phyloP scores from a whole-genome alignment of 2,888 invertebrate genomes.

The Sialis fuliginosa region DNA sequence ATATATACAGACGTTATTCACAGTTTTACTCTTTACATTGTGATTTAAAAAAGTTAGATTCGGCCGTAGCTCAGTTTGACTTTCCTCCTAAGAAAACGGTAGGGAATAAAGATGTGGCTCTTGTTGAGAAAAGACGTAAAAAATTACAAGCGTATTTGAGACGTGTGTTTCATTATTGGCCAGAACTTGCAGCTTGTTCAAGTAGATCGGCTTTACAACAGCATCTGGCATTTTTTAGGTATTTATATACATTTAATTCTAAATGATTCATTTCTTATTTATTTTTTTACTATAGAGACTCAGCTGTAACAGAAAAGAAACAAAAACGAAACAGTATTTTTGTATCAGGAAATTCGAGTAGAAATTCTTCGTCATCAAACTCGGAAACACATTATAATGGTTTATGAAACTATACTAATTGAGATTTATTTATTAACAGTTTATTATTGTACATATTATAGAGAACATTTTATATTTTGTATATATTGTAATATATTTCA shows the following conservation, averaged over 20 bases:
- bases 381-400: slow-evolving; percentile 23
- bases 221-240: slow-evolving; percentile 79
- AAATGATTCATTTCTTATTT: not conserved
- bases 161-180: slow-evolving; percentile 61
- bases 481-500: not conserved
- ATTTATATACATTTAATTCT: slow-evolving; percentile 7
- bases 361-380: slow-evolving; percentile 12
- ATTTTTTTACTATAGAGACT: not conserved
- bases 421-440: not conserved
- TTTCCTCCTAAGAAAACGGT: slow-evolving; percentile 93
- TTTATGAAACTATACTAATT: slow-evolving; percentile 15
- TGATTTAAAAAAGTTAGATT: slow-evolving; percentile 67
- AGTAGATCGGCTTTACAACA: slow-evolving; percentile 61
- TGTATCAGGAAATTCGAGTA: slow-evolving; percentile 11
- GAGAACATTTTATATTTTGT: not conserved
- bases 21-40: slow-evolving; percentile 79
- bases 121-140: slow-evolving; percentile 76
- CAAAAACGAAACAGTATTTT: not conserved
- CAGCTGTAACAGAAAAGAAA: not conserved
- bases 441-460: not conserved
- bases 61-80: slow-evolving; percentile 60
- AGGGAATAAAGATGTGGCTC: slow-evolving; percentile 70
- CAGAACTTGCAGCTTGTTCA: slow-evolving; percentile 59
- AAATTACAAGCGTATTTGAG: slow-evolving; percentile 77
- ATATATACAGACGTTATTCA: slow-evolving; percentile 84